Percentiles rank a stretch among this genome's conserved stretches.
phyloP scores from a whole-genome alignment of 2,113 vertebrate genomes.

The Nerophis ophidion region DNA sequence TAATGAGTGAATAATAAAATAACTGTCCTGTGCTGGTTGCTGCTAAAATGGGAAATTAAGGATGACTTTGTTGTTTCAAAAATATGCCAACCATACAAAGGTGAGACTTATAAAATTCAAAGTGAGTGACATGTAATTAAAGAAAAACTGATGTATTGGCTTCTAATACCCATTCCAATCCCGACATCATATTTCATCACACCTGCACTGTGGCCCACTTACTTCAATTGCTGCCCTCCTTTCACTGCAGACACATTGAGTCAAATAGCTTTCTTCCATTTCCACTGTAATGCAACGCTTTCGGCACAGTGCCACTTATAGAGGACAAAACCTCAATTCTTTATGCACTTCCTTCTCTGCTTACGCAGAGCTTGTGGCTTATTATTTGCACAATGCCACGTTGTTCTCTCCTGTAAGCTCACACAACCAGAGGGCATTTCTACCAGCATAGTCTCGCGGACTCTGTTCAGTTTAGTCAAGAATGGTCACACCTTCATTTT shows the following conservation, averaged over 20 bases:
- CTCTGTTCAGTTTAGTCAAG: no score
- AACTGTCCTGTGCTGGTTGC: no score
- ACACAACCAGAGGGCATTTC: slow-evolving; percentile 10
- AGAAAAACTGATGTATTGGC: no score
- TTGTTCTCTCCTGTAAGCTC: slow-evolving; percentile 28
- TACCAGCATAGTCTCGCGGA: no score
- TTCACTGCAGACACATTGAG: background rate
- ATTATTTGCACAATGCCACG: slow-evolving; percentile 19
- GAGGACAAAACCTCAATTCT: slow-evolving; percentile 31
- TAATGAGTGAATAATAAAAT: no score
- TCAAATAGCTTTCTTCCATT: background rate
- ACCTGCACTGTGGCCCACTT: background rate
- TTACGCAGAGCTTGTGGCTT: slow-evolving; percentile 31
- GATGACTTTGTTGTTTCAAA: no score
- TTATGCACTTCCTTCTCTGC: slow-evolving; percentile 20
- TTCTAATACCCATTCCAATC: background rate
- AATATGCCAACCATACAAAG: no score
- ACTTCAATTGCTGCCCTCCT: background rate
- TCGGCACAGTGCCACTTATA: slow-evolving; percentile 36
- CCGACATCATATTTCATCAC: background rate
- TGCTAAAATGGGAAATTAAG: no score
- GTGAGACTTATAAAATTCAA: no score
- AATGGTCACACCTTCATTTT: no score
- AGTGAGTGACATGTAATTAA: no score
- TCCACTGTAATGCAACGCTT: slow-evolving; percentile 27